Base-by-base conservation (phyloP, 1,140 invertebrate genomes). In the Apolygus lucorum region DNA sequence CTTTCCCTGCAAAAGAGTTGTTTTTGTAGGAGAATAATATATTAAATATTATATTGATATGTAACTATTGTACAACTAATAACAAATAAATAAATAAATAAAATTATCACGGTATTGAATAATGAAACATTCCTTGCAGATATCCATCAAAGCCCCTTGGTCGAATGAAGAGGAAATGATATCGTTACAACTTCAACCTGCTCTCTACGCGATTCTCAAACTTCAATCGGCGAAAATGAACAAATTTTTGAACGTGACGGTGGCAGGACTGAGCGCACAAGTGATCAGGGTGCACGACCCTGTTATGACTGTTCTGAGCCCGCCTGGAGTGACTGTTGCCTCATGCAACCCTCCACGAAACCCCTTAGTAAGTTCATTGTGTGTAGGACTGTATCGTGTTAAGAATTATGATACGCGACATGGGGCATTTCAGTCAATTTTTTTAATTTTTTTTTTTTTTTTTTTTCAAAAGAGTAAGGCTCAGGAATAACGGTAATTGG, bases 161-260 rank as follows among this genome's bases (percentile, higher is more conserved):
- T 84, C 83, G 73, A 79, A 83, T 4, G 82, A 84, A 71, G 85
- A 89, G 42, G 84, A 84, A 54, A 85, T 84, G 67, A 87, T 90
- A 62, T 80, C 82, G 0, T 78, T 96, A 1, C 85, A 88, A 74
- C 95, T 96, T 79, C 84, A 88, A 1, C 87, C 91, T 4, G 92
- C 93, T 1, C 86, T 96, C 75, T 85, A 86, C 73, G 85, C 89
- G 0, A 84, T 83, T 8, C 89, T 91, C 81, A 87, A 89, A 71
- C 81, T 96, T 1, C 87, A 93, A 68, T 94, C 93, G 0, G 90
- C 89, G 8, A 86, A 89, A 71, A 85, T 86, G 24, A 84, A 88
- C 74, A 93, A 94, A 80, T 92, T 91, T 75, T 74, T 93, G 2
- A 88, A 92, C 78, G 85, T 93, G 14, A 85, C 86, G 1, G 83